Conservation (phyloP, 2,888 invertebrate genomes). For the Argyra leucocephala region DNA sequence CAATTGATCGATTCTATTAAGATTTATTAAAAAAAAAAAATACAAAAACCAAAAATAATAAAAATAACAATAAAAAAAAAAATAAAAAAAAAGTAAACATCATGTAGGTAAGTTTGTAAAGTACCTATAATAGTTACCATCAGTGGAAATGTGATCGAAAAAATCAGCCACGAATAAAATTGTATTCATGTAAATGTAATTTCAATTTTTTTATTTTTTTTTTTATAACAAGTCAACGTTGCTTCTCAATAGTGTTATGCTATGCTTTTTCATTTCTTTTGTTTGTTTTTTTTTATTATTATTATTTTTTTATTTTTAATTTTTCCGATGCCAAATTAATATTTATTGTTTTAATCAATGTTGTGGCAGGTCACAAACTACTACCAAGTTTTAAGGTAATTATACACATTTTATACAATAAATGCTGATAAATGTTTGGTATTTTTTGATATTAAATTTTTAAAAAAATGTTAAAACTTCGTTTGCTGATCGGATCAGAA, state of each 20-base stretch:
- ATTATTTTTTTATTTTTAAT: neutral
- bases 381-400: neutral
- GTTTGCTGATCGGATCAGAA: neutral
- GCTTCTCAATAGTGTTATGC: too few species aligned
- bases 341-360: neutral
- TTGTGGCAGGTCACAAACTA: neutral
- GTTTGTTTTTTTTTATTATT: too few species aligned
- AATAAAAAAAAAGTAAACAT: too few species aligned
- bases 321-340: neutral
- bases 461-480: neutral
- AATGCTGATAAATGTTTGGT: too few species aligned
- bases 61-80: too few species aligned
- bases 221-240: too few species aligned
- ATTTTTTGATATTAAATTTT: neutral
- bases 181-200: neutral
- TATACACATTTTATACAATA: too few species aligned
- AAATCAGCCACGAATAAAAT: too few species aligned
- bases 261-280: too few species aligned
- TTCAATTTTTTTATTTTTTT: neutral
- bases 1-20: slow-evolving; percentile 2
- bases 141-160: too few species aligned
- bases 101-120: neutral
- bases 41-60: too few species aligned
- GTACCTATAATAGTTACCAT: too few species aligned
- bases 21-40: neutral